Evolutionary conservation across 1,140 invertebrate species (phyloP).

Genomic region (Plectrocnemia conspersa): DNA sequence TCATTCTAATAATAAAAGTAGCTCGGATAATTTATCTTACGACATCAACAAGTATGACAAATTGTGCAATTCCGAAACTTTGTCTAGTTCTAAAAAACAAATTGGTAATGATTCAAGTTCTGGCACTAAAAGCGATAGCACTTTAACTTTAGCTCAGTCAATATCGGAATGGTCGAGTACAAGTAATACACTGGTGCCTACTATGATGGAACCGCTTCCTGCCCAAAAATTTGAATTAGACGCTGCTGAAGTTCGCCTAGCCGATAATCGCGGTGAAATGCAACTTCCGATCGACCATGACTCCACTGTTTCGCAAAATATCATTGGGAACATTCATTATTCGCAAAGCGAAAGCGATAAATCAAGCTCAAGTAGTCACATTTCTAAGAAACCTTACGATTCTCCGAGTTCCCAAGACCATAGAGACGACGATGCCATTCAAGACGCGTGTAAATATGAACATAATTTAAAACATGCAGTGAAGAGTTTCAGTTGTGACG

Average conservation of each 20-base stretch:
- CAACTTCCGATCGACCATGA: background rate
- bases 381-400: conserved; percentile 43
- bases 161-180: conserved; percentile 60
- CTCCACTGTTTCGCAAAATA: background rate
- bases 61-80: conserved; percentile 56
- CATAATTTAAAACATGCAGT: conserved; percentile 51
- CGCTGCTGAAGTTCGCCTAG: conserved; percentile 3
- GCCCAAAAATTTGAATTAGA: conserved; percentile 55
- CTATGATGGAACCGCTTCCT: conserved; percentile 47
- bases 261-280: background rate
- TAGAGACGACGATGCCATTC: background rate
- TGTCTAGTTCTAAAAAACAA: conserved; percentile 45
- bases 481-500: conserved; percentile 50
- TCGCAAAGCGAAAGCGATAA: conserved; percentile 48
- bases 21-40: conserved; percentile 47
- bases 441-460: conserved; percentile 16
- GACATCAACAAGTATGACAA: conserved; percentile 55
- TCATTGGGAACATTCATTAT: conserved; percentile 33
- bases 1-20: conserved; percentile 48
- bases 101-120: conserved; percentile 48
- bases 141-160: conserved; percentile 55
- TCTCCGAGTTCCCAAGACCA: background rate
- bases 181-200: conserved; percentile 54
- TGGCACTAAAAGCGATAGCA: conserved; percentile 58
- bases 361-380: conserved; percentile 51